phyloP scores from a whole-genome alignment of 2,888 invertebrate genomes.

The Mayetiola destructor region DNA sequence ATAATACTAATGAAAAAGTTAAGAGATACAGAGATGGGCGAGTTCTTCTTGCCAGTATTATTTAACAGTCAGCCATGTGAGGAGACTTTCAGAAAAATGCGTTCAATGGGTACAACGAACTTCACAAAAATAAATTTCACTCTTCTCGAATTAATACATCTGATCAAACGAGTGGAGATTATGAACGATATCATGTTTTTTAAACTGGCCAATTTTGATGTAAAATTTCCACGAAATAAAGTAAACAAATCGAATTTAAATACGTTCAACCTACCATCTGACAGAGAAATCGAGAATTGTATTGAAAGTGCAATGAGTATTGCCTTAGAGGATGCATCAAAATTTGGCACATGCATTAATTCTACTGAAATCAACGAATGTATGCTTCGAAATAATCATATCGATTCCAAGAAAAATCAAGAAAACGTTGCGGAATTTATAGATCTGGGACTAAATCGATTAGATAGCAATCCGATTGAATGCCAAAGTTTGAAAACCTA shows the following conservation, averaged over 20 bases:
- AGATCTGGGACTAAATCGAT: background rate
- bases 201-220: background rate
- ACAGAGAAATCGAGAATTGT: background rate
- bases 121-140: slow-evolving; percentile 5
- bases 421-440: background rate
- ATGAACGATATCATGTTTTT: background rate
- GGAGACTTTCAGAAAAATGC: background rate
- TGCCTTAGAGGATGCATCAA: background rate
- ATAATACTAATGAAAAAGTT: background rate
- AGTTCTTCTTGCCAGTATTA: background rate
- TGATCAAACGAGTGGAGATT: background rate
- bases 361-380: background rate
- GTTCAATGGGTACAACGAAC: background rate
- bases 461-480: background rate
- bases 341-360: background rate
- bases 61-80: slow-evolving; percentile 4
- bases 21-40: background rate
- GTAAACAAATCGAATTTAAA: background rate
- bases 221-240: background rate
- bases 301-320: background rate
- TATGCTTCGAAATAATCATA: background rate
- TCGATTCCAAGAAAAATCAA: background rate
- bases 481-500: background rate
- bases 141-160: background rate
- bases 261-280: background rate